Evolutionary conservation across 2,113 vertebrate species (phyloP).

Genomic region (Agapornis roseicollis): DNA sequence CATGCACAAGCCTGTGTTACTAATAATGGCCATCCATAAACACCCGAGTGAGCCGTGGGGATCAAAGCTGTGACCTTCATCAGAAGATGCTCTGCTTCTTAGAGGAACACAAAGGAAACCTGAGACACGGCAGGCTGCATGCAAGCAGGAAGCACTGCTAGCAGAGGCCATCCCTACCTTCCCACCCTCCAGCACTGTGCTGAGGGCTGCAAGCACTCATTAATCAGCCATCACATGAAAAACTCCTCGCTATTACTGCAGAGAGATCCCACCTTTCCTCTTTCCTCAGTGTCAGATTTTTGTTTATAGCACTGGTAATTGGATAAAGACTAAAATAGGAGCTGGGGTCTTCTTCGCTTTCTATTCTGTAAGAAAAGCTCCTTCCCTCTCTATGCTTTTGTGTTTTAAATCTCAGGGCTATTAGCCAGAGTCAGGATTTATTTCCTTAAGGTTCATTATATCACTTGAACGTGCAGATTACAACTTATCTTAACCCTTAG

Average conservation of each 20-base stretch:
- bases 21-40: slow-evolving; percentile 54
- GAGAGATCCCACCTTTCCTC: background rate
- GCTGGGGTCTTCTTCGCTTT: background rate
- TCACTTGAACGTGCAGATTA: background rate
- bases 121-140: rapidly evolving
- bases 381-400: background rate
- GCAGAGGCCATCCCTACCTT: background rate
- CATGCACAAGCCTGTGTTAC: slow-evolving; percentile 16
- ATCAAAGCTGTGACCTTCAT: slow-evolving; percentile 54
- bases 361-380: background rate
- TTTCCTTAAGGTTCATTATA: background rate
- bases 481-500: background rate
- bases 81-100: slow-evolving; percentile 12
- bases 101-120: background rate
- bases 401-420: background rate
- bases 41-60: background rate
- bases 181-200: background rate
- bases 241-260: background rate
- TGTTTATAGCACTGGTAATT: background rate
- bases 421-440: background rate
- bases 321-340: slow-evolving; percentile 13
- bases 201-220: background rate
- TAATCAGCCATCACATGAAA: background rate
- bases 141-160: background rate
- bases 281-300: background rate